phyloP scores from a whole-genome alignment of 2,797 vertebrate species.

The Mallotus villosus region DNA sequence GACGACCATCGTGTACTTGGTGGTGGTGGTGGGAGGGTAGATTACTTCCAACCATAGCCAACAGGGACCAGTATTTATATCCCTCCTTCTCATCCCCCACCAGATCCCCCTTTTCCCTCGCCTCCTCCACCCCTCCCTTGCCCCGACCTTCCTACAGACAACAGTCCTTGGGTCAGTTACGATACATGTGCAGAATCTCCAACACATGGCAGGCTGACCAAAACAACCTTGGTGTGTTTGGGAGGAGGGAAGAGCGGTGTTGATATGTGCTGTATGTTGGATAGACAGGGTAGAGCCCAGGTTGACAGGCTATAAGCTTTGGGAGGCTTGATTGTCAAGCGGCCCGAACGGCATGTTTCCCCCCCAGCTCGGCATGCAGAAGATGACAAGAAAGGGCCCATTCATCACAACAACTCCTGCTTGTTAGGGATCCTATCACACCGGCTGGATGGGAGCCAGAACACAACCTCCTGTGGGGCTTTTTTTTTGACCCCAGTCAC shows the following conservation, averaged over 20 bases:
- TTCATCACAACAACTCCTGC: conserved; percentile 65
- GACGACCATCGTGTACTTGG: conserved; percentile 26
- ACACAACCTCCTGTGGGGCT: conserved; percentile 20
- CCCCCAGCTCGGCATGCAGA: conserved; percentile 16
- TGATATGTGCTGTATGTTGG: conserved; percentile 22
- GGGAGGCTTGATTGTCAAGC: conserved; percentile 27
- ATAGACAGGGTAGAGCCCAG: conserved; percentile 22
- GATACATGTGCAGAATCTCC: conserved; percentile 28
- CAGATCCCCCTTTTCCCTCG: not conserved
- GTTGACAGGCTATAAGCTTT: conserved; percentile 10
- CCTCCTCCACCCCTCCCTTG: not conserved
- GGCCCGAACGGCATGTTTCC: conserved; percentile 37
- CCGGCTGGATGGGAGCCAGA: conserved; percentile 44
- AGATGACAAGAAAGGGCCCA: conserved; percentile 53
- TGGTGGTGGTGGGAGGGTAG: not conserved
- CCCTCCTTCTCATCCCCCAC: not conserved
- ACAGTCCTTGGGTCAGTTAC: conserved; percentile 44
- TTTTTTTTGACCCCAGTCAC: not conserved
- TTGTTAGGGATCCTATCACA: conserved; percentile 50
- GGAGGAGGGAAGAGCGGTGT: conserved; percentile 4
- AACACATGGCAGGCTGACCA: conserved; percentile 25
- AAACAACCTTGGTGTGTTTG: conserved; percentile 31
- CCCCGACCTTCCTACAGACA: conserved; percentile 19
- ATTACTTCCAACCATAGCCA: conserved; percentile 29
- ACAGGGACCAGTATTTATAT: conserved; percentile 26